Evolutionary conservation across 35 echinoderm and acorn worm species (phyloP).

Genomic region (Heliocidaris tuberculata): DNA sequence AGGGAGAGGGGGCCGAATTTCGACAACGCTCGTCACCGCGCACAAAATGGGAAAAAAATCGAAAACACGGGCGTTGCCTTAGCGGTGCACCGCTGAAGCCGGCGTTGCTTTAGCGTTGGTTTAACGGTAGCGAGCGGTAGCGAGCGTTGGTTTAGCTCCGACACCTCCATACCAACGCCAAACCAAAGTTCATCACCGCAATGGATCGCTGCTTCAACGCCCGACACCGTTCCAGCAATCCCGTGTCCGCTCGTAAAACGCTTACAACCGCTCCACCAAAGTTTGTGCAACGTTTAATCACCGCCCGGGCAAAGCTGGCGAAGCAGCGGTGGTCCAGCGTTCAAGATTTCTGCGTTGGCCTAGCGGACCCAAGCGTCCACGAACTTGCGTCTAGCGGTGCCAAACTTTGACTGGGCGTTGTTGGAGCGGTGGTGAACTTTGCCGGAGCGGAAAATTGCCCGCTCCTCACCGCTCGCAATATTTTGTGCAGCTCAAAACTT

Average conservation of each 20-base stretch:
- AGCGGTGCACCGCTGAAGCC: constrained; percentile 34
- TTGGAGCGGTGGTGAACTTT: constrained; percentile 45
- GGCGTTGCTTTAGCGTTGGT: constrained; percentile 35
- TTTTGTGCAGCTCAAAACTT: constrained; percentile 33
- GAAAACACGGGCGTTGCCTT: constrained; percentile 39
- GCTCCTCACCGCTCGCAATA: constrained; percentile 37
- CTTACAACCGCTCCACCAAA: constrained; percentile 23
- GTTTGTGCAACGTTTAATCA: constrained; percentile 37
- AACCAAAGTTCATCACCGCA: constrained; percentile 34
- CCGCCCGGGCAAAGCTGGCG: constrained; percentile 29
- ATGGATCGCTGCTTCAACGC: constrained; percentile 38
- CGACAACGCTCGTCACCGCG: constrained; percentile 40
- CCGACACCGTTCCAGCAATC: constrained; percentile 38
- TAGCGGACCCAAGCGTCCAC: constrained; percentile 32
- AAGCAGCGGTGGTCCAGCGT: constrained; percentile 38
- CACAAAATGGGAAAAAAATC: constrained; percentile 19
- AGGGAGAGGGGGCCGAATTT: constrained; percentile 34
- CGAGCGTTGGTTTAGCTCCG: constrained; percentile 14
- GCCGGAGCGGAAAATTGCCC: constrained; percentile 40
- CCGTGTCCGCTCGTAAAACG: constrained; percentile 38
- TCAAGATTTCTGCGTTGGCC: constrained; percentile 36
- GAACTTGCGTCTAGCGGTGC: constrained; percentile 35
- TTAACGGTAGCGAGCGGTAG: constrained; percentile 5
- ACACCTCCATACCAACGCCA: constrained; percentile 36
- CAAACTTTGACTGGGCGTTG: constrained; percentile 29